phyloP scores from a whole-genome alignment of 1,140 invertebrate species.

The Sarcophaga peregrina region DNA sequence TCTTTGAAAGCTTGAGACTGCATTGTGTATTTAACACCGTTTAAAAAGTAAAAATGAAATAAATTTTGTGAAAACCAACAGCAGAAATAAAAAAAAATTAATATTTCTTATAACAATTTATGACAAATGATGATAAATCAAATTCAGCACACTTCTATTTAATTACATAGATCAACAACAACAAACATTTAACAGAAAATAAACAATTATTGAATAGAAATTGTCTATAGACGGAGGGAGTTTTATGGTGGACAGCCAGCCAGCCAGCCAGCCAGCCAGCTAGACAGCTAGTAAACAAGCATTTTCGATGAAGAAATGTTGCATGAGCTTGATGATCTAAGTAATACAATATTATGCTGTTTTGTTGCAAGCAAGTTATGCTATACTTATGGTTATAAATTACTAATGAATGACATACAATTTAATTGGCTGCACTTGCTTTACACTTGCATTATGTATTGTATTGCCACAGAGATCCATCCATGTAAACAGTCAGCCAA shows the following conservation, averaged over 20 bases:
- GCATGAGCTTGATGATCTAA: neutral
- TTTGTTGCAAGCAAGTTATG: neutral
- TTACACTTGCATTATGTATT: conserved; percentile 38
- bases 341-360: neutral
- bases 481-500: neutral
- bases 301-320: neutral
- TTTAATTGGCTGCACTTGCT: conserved; percentile 59
- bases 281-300: neutral
- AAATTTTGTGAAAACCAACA: neutral
- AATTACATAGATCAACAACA: neutral
- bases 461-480: neutral
- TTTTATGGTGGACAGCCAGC: neutral
- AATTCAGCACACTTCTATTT: conserved; percentile 37
- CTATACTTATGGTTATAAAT: conserved; percentile 51
- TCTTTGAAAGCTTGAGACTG: no score
- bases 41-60: neutral
- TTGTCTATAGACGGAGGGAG: neutral
- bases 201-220: neutral
- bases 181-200: neutral
- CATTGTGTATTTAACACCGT: neutral
- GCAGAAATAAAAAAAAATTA: neutral
- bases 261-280: neutral
- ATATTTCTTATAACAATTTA: conserved; percentile 25
- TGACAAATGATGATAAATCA: conserved; percentile 39
- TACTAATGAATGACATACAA: conserved; percentile 67